Conservation (phyloP, 2,113 vertebrate species). For the Sceloporus tristichus region DNA sequence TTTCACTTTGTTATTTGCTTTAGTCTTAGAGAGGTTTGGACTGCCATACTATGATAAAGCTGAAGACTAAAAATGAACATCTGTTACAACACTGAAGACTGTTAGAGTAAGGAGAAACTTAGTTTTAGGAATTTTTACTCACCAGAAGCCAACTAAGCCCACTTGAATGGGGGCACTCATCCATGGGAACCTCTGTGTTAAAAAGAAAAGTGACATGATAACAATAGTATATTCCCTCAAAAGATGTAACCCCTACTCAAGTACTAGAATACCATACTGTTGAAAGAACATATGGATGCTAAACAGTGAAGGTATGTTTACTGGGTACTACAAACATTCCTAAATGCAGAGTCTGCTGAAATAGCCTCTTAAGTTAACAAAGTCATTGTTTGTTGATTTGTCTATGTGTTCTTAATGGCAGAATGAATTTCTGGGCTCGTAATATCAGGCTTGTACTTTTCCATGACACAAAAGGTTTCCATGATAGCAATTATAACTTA, state of each 20-base stretch:
- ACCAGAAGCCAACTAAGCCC: slow-evolving; percentile 96
- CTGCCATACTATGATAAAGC: background rate
- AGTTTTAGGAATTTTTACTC: slow-evolving; percentile 69
- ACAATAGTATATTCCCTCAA: background rate
- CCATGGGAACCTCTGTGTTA: slow-evolving; percentile 93
- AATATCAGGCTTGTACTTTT: background rate
- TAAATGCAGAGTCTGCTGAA: background rate
- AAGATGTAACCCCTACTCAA: background rate
- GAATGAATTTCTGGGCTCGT: background rate
- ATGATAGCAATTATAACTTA: background rate
- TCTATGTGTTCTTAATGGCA: background rate
- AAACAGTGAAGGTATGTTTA: background rate
- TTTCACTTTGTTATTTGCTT: background rate
- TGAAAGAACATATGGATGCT: background rate
- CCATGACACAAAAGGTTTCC: background rate
- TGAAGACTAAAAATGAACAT: background rate
- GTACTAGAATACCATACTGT: background rate
- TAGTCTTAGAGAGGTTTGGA: background rate
- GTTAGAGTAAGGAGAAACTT: background rate
- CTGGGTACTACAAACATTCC: slow-evolving; percentile 9
- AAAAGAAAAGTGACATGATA: slow-evolving; percentile 31
- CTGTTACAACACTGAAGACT: background rate
- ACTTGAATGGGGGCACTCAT: slow-evolving; percentile 99
- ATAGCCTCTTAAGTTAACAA: background rate
- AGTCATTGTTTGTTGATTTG: background rate